These are phyloP conservation scores for Leucoptera coffeella DNA, from an alignment of 2,888 invertebrate genomes.

Conservation along the genomic window DNA sequence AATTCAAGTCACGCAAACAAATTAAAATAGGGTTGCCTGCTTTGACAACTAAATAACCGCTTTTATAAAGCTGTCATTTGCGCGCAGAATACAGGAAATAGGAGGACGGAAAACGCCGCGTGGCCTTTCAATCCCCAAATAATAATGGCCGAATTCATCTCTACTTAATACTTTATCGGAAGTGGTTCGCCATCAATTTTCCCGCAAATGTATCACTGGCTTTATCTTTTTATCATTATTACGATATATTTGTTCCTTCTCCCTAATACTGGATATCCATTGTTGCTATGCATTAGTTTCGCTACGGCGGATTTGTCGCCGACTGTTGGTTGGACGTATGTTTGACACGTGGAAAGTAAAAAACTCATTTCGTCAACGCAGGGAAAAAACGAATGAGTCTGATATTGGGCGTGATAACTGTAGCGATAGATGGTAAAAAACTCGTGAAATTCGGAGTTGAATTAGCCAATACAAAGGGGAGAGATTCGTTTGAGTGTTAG, in stretches of 20 bases:
- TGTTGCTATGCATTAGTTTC: slow-evolving; percentile 48
- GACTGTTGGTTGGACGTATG: slow-evolving; percentile 40
- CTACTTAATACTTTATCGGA: too few species aligned
- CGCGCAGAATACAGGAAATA: slow-evolving; percentile 18
- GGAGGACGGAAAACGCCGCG: slow-evolving; percentile 24
- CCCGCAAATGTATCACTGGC: slow-evolving; percentile 35
- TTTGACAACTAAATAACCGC: slow-evolving; percentile 33
- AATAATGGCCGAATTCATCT: slow-evolving; percentile 44
- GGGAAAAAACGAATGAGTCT: too few species aligned
- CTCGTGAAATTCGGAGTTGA: too few species aligned
- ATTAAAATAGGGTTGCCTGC: slow-evolving; percentile 10
- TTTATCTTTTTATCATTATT: too few species aligned
- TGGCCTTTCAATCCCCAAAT: slow-evolving; percentile 28
- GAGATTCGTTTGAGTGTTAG: too few species aligned
- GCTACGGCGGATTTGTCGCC: slow-evolving; percentile 35
- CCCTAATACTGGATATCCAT: too few species aligned
- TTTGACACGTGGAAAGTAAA: slow-evolving; percentile 34
- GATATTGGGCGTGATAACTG: too few species aligned
- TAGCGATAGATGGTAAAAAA: too few species aligned
- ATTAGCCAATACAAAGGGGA: too few species aligned
- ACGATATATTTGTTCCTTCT: too few species aligned
- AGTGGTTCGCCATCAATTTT: slow-evolving; percentile 44
- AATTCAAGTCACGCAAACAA: slow-evolving; percentile 1
- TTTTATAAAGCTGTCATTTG: slow-evolving; percentile 32
- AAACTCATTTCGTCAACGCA: too few species aligned